Evolutionary conservation across 2,888 invertebrate genomes (phyloP).

Genomic region (Pediacus dermestoides): DNA sequence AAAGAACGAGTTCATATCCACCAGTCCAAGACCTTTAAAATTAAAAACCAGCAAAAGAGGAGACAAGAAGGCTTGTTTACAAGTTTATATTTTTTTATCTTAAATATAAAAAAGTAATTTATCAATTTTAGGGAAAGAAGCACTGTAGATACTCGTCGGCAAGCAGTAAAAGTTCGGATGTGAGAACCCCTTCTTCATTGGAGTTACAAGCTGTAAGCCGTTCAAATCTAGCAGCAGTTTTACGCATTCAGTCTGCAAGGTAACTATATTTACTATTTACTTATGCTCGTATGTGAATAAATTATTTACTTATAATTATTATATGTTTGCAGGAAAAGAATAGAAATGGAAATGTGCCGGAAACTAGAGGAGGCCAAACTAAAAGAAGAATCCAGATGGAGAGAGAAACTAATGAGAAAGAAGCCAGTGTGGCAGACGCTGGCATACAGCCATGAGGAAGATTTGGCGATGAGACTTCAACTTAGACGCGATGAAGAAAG

Average conservation of each 20-base stretch:
- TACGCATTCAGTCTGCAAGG: constrained; percentile 62
- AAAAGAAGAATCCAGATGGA: constrained; percentile 56
- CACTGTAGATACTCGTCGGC: constrained; percentile 35
- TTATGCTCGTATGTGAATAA: constrained; percentile 1
- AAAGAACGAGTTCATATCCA: constrained; percentile 49
- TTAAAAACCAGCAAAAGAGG: constrained; percentile 51
- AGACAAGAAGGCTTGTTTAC: constrained; percentile 14
- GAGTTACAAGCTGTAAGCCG: constrained; percentile 53
- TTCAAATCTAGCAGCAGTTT: constrained; percentile 65
- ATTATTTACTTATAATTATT: not conserved
- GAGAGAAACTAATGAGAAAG: constrained; percentile 58
- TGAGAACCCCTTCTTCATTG: constrained; percentile 41
- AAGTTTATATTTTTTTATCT: no score
- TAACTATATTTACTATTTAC: constrained; percentile 22
- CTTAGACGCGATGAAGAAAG: constrained; percentile 66
- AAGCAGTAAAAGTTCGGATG: constrained; percentile 38
- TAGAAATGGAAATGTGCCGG: constrained; percentile 61
- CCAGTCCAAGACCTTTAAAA: constrained; percentile 46
- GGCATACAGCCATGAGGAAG: constrained; percentile 63
- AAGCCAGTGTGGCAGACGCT: constrained; percentile 71
- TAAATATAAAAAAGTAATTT: not conserved
- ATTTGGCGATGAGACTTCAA: constrained; percentile 64
- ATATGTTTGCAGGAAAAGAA: constrained; percentile 50
- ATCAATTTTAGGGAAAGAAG: constrained; percentile 1
- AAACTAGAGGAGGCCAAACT: constrained; percentile 59